Evolutionary conservation across 2,888 invertebrate species (phyloP), one percentile per base, ranked within the genome.

Genomic region (Neoascia interrupta): DNA sequence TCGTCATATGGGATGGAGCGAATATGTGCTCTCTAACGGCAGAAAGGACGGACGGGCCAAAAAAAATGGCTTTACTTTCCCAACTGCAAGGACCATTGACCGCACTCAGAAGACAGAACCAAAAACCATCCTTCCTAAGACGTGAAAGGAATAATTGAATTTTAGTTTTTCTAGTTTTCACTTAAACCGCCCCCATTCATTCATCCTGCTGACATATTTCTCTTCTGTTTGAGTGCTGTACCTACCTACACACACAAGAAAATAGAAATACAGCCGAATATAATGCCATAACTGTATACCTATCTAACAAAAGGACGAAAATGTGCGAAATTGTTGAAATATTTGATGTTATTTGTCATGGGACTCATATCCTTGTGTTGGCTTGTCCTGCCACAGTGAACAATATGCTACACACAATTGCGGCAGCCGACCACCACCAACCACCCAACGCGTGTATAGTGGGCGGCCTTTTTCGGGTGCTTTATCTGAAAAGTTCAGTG

Each of bases 61-160:
- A n/a, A n/a, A n/a, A n/a, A n/a, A n/a, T n/a, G 41, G 39, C 56
- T 56, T 15, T 8, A 26, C 21, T 39, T 15, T 56, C 36, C 51
- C 23, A 45, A 70, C 69, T 54, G 61, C 58, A 69, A 63, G 63
- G 69, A 70, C 74, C 70, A 64, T 64, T 76, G 58, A 70, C 75
- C 75, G 58, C 56, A n/a, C n/a, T 76, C 49, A 76, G 43, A 58
- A 31, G 43, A 64, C 41, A 69, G 61, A 49, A 43, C 56, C 54
- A 61, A 75, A 63, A 64, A 64, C 63, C 58, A 70, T 70, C 49
- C 53, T 58, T 70, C 26, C 51, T 66, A 36, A 68, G 49, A 70
- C 64, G 75, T 70, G 74, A 53, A 76, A 58, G 56, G 58, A 70
- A 63, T 64, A 70, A 76, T 76, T 76, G 75, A 76, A 63, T 64